Conservation (phyloP, 2,113 vertebrate genomes). For the Falco punctatus region DNA sequence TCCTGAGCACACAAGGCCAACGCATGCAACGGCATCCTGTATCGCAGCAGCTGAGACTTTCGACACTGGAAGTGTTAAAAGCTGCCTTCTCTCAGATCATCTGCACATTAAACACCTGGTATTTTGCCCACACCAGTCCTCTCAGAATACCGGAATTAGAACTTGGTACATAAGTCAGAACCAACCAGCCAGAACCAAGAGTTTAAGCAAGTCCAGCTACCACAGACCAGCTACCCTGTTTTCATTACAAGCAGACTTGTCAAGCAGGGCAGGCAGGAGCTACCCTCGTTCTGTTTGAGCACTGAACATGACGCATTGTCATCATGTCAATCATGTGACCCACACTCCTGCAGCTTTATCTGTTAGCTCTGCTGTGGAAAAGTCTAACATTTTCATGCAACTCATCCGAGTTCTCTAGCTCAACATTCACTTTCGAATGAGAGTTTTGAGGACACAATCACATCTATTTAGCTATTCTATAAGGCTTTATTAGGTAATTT, state of each 20-base stretch:
- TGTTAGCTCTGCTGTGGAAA: neutral
- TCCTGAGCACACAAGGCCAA: neutral
- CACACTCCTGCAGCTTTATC: neutral
- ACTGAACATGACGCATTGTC: rapidly evolving
- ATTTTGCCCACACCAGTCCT: neutral
- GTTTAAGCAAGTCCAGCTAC: neutral
- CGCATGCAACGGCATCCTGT: neutral
- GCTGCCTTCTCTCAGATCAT: too few species aligned
- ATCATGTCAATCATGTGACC: rapidly evolving
- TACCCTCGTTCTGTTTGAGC: neutral
- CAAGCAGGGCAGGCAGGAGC: neutral
- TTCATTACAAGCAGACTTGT: neutral
- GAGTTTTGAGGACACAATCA: neutral
- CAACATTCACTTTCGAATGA: neutral
- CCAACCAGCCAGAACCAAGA: neutral
- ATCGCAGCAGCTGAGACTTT: neutral
- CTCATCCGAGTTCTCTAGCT: neutral
- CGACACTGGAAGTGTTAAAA: neutral
- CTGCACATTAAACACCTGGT: rapidly evolving
- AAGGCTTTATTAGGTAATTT: neutral
- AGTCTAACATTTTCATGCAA: too few species aligned
- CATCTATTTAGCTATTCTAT: neutral
- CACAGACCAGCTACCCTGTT: neutral
- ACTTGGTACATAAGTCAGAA: neutral
- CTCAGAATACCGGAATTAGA: neutral